Evolutionary conservation across 2,888 invertebrate genomes (phyloP), one percentile per base, ranked within the genome.

Genomic region (Phortica magna): DNA sequence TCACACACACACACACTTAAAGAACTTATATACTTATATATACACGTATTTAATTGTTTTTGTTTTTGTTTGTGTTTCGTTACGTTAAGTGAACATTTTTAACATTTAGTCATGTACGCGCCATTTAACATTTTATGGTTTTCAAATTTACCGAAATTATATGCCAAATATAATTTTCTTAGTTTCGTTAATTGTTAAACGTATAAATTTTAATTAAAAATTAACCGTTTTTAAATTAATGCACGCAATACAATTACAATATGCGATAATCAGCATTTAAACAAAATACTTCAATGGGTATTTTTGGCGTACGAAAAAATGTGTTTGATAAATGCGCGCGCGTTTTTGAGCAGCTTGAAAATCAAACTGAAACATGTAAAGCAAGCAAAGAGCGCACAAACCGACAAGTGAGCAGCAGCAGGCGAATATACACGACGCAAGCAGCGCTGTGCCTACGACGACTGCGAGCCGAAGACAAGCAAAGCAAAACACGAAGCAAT

Each of bases 151-250:
- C 53, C 53, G 53, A 10, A 53, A 53, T 53, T 31, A 31, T 31
- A 31, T 31, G 53, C 53, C 10, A 53, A 53, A 31, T 4, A 31
- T 31, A 31, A 31, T 4, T 4, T 31, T 4, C 31, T 31, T 53
- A 6, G n/a, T 53, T 53, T 53, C 53, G n/a, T 53, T 53, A 53
- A 14, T 53, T 53, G n/a, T 53, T 53, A 53, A 53, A 53, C 53
- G 53, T 53, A n/a, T n/a, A 53, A 10, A 53, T 53, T 53, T 53
- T n/a, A 53, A 53, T 53, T 53, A 53, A 53, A 53, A n/a, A 53
- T n/a, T 14, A 53, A 53, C n/a, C 12, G 53, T 53, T 53, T n/a
- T 53, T 53, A 14, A 53, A 53, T 53, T 53, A 53, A 53, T n/a
- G n/a, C n/a, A 53, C n/a, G 2, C 53, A 53, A 53, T 5, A 53